Percentiles rank a stretch among this genome's conserved stretches.
These are phyloP conservation scores for Temnothorax longispinosus DNA, from an alignment of 1,140 invertebrate genomes.

Conservation along the genomic window DNA sequence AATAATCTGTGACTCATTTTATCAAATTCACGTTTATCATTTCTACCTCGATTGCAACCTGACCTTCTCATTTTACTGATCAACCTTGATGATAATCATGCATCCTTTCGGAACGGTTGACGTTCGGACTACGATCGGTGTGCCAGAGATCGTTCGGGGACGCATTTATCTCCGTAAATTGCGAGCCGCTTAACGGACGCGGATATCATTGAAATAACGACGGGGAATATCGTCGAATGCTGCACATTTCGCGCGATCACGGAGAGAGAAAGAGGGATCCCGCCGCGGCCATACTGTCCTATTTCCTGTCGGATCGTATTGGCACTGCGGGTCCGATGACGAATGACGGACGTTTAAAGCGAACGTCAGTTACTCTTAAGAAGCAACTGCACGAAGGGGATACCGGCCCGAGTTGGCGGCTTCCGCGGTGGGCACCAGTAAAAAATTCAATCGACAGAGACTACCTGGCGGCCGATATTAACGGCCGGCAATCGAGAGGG, in stretches of 20 bases:
- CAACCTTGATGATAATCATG: background rate
- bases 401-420: slow-evolving; percentile 62
- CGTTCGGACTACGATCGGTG: background rate
- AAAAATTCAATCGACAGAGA: slow-evolving; percentile 74
- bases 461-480: slow-evolving; percentile 73
- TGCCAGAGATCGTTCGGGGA: background rate
- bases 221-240: slow-evolving; percentile 20
- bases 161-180: slow-evolving; percentile 39
- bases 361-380: slow-evolving; percentile 50
- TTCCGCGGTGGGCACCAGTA: slow-evolving; percentile 55
- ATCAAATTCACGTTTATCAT: background rate
- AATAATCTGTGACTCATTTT: slow-evolving; percentile 22
- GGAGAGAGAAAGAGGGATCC: background rate
- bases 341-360: slow-evolving; percentile 34
- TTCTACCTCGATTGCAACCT: background rate
- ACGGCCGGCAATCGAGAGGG: slow-evolving; percentile 72
- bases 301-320: slow-evolving; percentile 43
- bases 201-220: slow-evolving; percentile 35
- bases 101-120: background rate
- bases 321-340: slow-evolving; percentile 34
- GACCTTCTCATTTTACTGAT: background rate
- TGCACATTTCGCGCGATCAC: slow-evolving; percentile 2
- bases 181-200: background rate
- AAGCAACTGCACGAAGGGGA: slow-evolving; percentile 49
- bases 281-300: slow-evolving; percentile 25